These are phyloP conservation scores for Drosophila mimica DNA, from an alignment of 2,888 invertebrate genomes.

Conservation along the genomic window DNA sequence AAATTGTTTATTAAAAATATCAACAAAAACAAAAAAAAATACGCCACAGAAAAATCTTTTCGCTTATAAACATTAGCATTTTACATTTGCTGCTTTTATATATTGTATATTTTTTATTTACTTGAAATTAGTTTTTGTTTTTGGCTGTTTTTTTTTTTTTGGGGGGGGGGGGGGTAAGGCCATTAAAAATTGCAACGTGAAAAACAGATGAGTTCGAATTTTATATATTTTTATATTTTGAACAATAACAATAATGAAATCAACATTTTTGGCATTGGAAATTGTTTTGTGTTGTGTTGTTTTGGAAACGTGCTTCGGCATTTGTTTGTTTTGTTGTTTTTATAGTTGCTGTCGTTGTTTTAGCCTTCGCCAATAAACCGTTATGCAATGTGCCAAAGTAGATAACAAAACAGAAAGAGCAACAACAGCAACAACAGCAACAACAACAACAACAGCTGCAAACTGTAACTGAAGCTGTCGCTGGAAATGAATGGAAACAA, in stretches of 20 bases:
- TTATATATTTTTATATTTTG: background rate
- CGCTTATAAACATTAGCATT: constrained; percentile 4
- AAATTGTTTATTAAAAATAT: constrained; percentile 12
- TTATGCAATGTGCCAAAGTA: constrained; percentile 75
- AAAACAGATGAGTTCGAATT: constrained; percentile 38
- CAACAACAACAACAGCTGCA: constrained; percentile 42
- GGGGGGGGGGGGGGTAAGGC: constrained; percentile 22
- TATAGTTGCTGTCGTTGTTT: constrained; percentile 41
- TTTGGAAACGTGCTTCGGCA: constrained; percentile 57
- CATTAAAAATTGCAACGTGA: constrained; percentile 37
- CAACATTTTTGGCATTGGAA: constrained; percentile 53
- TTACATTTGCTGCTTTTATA: constrained; percentile 2
- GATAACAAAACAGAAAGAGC: constrained; percentile 39
- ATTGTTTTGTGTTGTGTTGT: constrained; percentile 10
- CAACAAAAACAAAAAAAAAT: background rate
- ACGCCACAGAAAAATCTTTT: background rate
- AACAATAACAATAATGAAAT: constrained; percentile 27
- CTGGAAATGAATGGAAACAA: constrained; percentile 39
- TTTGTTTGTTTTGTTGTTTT: constrained; percentile 24
- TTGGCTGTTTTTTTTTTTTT: background rate
- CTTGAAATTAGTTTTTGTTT: background rate
- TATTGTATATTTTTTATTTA: constrained; percentile 4
- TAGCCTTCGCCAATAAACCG: constrained; percentile 77
- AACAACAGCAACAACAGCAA: constrained; percentile 28
- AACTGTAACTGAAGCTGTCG: constrained; percentile 46